Base-by-base conservation (phyloP, 2,888 invertebrate species). In the Pherbina coryleti region DNA sequence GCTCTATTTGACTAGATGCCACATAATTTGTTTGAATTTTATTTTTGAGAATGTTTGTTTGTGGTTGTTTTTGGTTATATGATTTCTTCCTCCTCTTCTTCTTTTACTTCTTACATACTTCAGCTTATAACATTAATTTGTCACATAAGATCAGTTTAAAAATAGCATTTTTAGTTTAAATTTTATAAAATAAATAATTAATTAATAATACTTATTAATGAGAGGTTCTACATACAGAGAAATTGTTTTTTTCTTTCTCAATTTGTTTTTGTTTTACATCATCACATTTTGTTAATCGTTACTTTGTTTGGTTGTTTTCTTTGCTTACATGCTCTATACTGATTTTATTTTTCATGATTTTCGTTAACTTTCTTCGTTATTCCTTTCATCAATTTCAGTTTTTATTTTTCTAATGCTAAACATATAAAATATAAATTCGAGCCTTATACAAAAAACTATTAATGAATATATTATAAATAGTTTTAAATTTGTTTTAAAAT, bases 211-310 rank as follows among this genome's bases (percentile, higher is more conserved):
- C 75, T 75, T 57, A 55, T 67, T 25, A 5, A 17, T 75, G 55
- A 75, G 55, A 67, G 55, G 75, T 67, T 75, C 55, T 44, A 28
- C 67, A 34, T 14, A 75, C 44, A 75, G 19, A 55, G 66, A 71
- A 34, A 31, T 34, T 37, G 22, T 55, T 60, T 25, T 49, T 17
- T 51, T 69, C 28, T 49, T 19, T 25, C 53, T 34, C n/a, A n/a
- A n/a, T n/a, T 37, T 66, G 28, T 28, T 60, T 22, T 69, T 69
- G 69, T 69, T 69, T 69, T 51, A 22, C 69, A 72, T n/a, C 53
- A 75, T 75, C 75, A 75, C 75, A 75, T 67, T 75, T 67, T 55
- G 55, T 66, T 75, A 37, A 75, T 67, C 53, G 37, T 75, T 75
- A 44, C 64, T 74, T 74, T n/a, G 64, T 75, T 53, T 75, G 37